Evolutionary conservation across 2,888 invertebrate genomes (phyloP).

Genomic region (Sarcophaga caerulescens): DNA sequence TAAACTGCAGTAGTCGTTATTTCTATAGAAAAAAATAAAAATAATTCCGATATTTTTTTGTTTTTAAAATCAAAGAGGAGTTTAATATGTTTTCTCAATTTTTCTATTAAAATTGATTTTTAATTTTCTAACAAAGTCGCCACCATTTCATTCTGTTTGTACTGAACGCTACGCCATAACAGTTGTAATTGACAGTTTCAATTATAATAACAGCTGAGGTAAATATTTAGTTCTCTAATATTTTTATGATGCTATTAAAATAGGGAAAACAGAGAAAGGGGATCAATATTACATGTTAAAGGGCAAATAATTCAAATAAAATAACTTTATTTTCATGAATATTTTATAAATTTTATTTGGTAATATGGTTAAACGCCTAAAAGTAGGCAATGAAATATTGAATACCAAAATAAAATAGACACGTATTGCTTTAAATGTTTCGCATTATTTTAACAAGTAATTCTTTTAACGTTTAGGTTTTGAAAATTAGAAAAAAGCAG

Average conservation of each 20-base stretch:
- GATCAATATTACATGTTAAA: not conserved
- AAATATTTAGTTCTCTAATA: not conserved
- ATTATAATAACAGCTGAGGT: not conserved
- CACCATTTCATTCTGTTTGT: not conserved
- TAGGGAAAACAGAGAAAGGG: not conserved
- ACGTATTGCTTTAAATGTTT: no score
- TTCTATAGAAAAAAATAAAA: conserved; percentile 3
- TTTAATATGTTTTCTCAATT: no score
- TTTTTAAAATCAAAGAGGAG: no score
- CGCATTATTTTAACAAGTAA: no score
- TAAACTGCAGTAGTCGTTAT: conserved; percentile 32
- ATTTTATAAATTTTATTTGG: no score
- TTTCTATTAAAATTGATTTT: not conserved
- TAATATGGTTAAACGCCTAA: no score
- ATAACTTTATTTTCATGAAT: no score
- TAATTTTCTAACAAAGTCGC: not conserved
- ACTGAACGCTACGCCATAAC: not conserved
- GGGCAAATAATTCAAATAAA: not conserved
- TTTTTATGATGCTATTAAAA: not conserved
- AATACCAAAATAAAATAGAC: no score
- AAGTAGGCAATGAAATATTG: no score
- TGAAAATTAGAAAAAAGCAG: no score
- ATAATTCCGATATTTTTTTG: not conserved
- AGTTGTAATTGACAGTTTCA: not conserved
- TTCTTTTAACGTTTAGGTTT: no score